phyloP scores from a whole-genome alignment of 1,140 invertebrate species.

The Trigoniulus corallinus region DNA sequence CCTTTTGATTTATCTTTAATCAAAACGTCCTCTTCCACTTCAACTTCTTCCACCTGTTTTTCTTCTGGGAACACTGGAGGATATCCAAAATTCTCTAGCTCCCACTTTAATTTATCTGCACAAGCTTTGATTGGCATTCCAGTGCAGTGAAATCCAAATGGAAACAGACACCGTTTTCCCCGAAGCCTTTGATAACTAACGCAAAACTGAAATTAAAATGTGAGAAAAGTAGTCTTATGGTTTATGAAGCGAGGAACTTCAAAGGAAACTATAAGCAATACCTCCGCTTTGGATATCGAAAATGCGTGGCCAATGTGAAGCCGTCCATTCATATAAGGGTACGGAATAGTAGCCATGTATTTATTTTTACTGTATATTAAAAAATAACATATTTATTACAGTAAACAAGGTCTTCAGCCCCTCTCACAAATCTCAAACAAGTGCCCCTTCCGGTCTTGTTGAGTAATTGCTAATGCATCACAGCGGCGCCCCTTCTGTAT shows the following conservation, averaged over 20 bases:
- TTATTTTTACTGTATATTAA: conserved; percentile 40
- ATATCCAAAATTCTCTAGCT: conserved; percentile 80
- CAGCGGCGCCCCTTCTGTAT: too few species aligned
- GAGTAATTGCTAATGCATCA: too few species aligned
- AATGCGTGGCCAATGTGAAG: conserved; percentile 97
- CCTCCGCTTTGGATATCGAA: conserved; percentile 88
- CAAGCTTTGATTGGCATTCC: conserved; percentile 95
- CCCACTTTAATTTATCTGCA: conserved; percentile 90
- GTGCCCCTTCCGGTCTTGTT: too few species aligned
- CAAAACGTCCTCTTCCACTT: conserved; percentile 33
- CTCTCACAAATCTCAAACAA: too few species aligned
- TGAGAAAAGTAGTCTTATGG: conserved; percentile 4
- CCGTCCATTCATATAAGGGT: conserved; percentile 98
- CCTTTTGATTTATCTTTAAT: conserved; percentile 92
- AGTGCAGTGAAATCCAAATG: conserved; percentile 97
- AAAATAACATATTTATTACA: conserved; percentile 3
- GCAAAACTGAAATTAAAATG: conserved; percentile 51
- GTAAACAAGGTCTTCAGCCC: not conserved
- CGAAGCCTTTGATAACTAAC: conserved; percentile 74
- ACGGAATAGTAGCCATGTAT: conserved; percentile 90
- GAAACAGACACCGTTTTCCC: conserved; percentile 85
- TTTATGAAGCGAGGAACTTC: conserved; percentile 16
- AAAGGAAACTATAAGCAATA: conserved; percentile 14
- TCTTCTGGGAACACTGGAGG: conserved; percentile 75
- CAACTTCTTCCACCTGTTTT: conserved; percentile 30